Base-by-base conservation (phyloP, 2,888 invertebrate genomes). In the Altica lythri region DNA sequence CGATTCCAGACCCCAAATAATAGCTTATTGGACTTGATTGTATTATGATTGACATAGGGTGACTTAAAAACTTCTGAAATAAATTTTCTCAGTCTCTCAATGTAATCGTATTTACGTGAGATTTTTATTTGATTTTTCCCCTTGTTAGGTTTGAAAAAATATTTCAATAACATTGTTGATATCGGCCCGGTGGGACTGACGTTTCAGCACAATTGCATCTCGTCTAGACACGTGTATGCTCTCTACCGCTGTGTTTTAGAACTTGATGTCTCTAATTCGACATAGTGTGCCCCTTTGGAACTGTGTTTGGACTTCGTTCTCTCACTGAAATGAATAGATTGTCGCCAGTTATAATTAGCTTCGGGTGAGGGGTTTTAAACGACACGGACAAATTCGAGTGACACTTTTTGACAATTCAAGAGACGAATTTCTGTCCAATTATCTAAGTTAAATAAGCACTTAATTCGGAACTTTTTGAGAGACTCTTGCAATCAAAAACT, bases 301-400 rank as follows among this genome's bases (percentile, higher is more conserved):
- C 56, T 45, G 50, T 58, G 53, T 49, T 57, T 49, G 52, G 54
- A 40, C 40, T 42, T 55, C 48, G 54, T 50, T 58, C 43, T 55
- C 53, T 60, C 55, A 32, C 56, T 60, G 44, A 46, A 42, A 46
- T 57, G 56, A 63, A 68, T 62, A 66, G 67, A 71, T 66, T 72
- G 72, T 73, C 70, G 68, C 71, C 65, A 67, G 68, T 68, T 61
- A 66, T 69, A 69, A 73, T 72, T 72, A 70, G 69, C 66, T 59
- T 60, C 59, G 62, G 63, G 65, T 62, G 61, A 60, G 62, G 65
- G 66, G 66, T 69, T 71, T 63, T 63, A 69, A 64, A 58, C 66
- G 72, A 69, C 75, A 74, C 73, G 75, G 68, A 69, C 70, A 62
- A 67, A 65, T 68, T 74, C 69, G 68, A 75, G 75, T 71, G 74